phyloP scores from a whole-genome alignment of 2,113 vertebrate genomes.

The Cervus canadensis region DNA sequence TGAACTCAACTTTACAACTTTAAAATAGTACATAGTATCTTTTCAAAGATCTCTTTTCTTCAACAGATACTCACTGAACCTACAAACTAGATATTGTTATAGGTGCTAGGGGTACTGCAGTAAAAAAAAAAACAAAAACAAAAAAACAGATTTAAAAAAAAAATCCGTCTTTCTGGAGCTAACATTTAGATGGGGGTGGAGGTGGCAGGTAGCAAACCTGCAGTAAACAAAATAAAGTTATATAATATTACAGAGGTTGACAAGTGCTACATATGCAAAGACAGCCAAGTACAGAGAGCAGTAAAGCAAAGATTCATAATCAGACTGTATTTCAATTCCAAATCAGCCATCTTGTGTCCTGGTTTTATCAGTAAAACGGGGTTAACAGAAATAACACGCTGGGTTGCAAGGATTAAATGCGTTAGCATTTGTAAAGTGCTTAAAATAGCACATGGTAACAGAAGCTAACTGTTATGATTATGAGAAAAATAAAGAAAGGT shows the following conservation, averaged over 20 bases:
- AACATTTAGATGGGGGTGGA: neutral
- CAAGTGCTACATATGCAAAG: neutral
- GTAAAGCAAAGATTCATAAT: neutral
- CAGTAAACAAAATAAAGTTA: neutral
- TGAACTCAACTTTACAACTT: neutral
- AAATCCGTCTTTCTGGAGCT: neutral
- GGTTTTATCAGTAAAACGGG: neutral
- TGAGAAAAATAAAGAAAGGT: neutral
- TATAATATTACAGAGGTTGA: neutral
- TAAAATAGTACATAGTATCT: neutral
- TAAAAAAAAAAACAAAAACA: neutral
- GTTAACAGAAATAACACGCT: neutral
- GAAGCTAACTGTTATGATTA: neutral
- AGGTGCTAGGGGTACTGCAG: neutral
- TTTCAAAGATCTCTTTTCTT: constrained; percentile 9
- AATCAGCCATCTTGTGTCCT: neutral
- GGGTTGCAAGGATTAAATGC: neutral
- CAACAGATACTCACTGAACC: neutral
- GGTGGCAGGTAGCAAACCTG: neutral
- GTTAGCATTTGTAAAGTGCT: neutral
- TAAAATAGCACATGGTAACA: neutral
- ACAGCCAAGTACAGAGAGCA: neutral
- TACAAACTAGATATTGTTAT: neutral
- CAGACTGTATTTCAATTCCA: neutral
- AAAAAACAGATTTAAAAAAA: neutral